A percentile compares a stretch with the other conserved stretches of the same genome.
Conservation (phyloP, 2,797 vertebrate species). For the Gouania willdenowi region DNA sequence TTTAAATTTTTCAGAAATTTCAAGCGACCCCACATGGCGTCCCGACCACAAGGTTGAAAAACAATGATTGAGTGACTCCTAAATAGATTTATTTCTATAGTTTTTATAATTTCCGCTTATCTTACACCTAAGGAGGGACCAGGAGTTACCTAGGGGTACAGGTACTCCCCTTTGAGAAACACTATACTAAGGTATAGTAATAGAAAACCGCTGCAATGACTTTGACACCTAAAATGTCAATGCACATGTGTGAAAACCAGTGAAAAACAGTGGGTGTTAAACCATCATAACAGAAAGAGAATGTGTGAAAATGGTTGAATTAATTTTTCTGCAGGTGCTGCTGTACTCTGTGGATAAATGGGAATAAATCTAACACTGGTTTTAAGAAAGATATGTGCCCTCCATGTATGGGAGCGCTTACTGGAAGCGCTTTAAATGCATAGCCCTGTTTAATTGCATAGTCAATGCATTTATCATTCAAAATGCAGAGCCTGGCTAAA, state of each 20-base stretch:
- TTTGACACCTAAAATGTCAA: constrained; percentile 21
- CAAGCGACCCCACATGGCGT: too few species aligned
- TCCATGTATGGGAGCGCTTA: constrained; percentile 35
- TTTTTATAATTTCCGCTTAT: too few species aligned
- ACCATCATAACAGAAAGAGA: constrained; percentile 21
- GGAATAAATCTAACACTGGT: constrained; percentile 35
- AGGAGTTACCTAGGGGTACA: too few species aligned
- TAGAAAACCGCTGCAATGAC: constrained; percentile 1
- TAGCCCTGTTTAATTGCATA: constrained; percentile 72
- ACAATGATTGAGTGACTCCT: too few species aligned
- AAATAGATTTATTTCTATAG: too few species aligned
- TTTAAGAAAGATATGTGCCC: constrained; percentile 25
- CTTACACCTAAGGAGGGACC: too few species aligned
- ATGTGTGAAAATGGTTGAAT: constrained; percentile 28
- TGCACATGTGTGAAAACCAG: constrained; percentile 16
- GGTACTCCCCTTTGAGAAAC: too few species aligned
- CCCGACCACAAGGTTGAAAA: too few species aligned
- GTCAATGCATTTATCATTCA: constrained; percentile 79
- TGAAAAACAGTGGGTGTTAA: constrained; percentile 12
- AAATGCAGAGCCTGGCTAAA: constrained; percentile 75
- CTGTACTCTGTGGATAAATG: constrained; percentile 14
- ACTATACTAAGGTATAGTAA: constrained; percentile 4
- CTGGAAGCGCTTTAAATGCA: constrained; percentile 64
- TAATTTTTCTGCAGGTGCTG: constrained; percentile 4
- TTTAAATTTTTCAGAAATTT: too few species aligned